Conservation (phyloP, 2,113 vertebrate species). For the Gulo gulo region DNA sequence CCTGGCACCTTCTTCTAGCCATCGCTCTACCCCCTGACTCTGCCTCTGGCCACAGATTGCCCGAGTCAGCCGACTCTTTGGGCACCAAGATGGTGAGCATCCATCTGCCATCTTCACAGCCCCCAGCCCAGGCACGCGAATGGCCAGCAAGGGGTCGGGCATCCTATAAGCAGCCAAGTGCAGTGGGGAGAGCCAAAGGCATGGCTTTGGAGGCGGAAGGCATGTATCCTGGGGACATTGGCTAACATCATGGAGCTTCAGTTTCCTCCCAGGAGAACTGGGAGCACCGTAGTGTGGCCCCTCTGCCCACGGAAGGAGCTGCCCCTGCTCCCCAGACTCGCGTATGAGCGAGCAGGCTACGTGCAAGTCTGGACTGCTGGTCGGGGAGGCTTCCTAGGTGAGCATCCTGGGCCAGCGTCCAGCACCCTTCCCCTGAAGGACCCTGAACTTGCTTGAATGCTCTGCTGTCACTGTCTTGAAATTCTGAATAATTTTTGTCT, state of each 20-base stretch:
- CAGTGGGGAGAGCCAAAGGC: not conserved
- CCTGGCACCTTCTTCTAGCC: rapidly evolving
- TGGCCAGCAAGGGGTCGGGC: rapidly evolving
- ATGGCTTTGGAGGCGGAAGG: not conserved
- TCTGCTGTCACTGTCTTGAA: rapidly evolving
- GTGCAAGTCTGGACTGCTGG: not conserved
- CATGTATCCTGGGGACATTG: rapidly evolving
- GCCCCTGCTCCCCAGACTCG: rapidly evolving
- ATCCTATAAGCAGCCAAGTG: not conserved
- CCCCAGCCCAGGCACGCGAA: rapidly evolving
- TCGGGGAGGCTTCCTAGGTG: too few species aligned
- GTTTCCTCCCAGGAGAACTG: not conserved
- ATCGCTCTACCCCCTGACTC: rapidly evolving
- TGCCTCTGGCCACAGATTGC: not conserved
- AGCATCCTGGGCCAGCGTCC: rapidly evolving
- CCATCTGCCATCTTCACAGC: not conserved
- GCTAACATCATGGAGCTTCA: rapidly evolving
- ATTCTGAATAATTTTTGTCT: not conserved
- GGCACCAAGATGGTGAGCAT: rapidly evolving
- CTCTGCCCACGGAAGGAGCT: rapidly evolving
- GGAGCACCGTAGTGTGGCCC: rapidly evolving
- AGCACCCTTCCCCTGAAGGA: rapidly evolving
- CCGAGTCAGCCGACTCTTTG: not conserved
- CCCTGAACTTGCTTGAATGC: rapidly evolving
- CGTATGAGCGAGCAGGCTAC: rapidly evolving